A percentile compares a stretch with the other conserved stretches of the same genome.
phyloP scores from a whole-genome alignment of 2,888 invertebrate genomes.

The Drosophila mimica region DNA sequence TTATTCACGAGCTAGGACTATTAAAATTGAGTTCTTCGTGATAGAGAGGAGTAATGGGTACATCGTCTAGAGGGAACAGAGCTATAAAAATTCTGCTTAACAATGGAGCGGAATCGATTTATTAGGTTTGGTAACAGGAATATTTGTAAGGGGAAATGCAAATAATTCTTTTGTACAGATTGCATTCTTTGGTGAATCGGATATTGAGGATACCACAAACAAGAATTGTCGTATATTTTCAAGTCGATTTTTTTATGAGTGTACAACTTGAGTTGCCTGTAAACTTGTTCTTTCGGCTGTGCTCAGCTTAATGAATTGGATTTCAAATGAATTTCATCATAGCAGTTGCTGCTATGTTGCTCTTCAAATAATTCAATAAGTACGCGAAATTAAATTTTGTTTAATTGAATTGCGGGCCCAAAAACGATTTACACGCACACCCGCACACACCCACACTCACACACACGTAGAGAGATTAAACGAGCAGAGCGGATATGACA shows the following conservation, averaged over 20 bases:
- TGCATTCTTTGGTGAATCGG: neutral
- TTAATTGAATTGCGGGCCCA: conserved; percentile 62
- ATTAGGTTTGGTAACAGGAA: too few species aligned
- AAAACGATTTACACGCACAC: conserved; percentile 18
- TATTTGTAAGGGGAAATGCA: too few species aligned
- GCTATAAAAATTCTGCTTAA: too few species aligned
- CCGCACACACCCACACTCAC: conserved; percentile 1
- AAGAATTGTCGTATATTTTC: neutral
- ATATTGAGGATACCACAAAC: neutral
- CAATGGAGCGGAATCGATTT: too few species aligned
- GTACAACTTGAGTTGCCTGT: conserved; percentile 29
- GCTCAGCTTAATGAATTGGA: conserved; percentile 54
- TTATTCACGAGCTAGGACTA: too few species aligned
- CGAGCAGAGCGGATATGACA: conserved; percentile 50
- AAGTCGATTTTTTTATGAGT: neutral
- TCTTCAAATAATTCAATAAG: conserved; percentile 63
- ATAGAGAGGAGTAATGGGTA: neutral
- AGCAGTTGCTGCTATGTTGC: conserved; percentile 40
- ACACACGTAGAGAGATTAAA: conserved; percentile 22
- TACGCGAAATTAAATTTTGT: conserved; percentile 59
- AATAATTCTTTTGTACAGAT: too few species aligned
- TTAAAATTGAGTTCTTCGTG: neutral
- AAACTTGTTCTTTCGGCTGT: conserved; percentile 8
- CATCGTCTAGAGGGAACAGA: too few species aligned
- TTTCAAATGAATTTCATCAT: conserved; percentile 40